phyloP scores from a whole-genome alignment of 2,797 vertebrate species.

The Dallia pectoralis region DNA sequence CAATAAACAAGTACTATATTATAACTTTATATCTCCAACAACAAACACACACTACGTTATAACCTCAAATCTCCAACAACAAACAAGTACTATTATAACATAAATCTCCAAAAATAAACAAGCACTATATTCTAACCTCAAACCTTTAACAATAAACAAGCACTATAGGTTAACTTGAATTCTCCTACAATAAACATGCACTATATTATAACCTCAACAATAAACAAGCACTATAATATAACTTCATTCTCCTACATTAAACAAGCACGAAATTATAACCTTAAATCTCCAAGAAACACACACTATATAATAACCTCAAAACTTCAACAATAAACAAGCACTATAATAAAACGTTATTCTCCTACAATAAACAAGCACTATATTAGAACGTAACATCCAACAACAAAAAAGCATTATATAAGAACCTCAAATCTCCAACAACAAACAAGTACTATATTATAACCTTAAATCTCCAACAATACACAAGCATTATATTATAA shows the following conservation, averaged over 20 bases:
- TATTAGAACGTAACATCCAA: too few relatives aligned
- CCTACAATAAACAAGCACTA: too few relatives aligned
- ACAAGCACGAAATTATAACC: too few relatives aligned
- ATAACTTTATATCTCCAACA: not conserved
- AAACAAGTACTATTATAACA: not conserved
- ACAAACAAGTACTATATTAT: not conserved
- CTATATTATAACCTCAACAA: not conserved
- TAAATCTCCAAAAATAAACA: not conserved
- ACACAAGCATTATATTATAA: not conserved
- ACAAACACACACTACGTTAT: not conserved
- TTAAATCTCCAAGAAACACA: constrained; percentile 1
- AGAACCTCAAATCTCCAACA: too few relatives aligned
- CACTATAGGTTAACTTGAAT: not conserved
- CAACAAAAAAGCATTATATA: too few relatives aligned
- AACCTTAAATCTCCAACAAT: too few relatives aligned
- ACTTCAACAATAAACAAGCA: too few relatives aligned
- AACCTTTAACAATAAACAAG: not conserved
- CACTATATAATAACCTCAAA: too few relatives aligned
- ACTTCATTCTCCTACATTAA: not conserved
- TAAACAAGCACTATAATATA: not conserved
- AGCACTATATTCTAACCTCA: not conserved
- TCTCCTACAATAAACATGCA: too few relatives aligned
- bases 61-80: not conserved
- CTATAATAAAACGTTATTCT: too few relatives aligned
- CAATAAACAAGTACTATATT: not conserved